phyloP scores from a whole-genome alignment of 2,113 vertebrate genomes.

The Scartelaos histophorus region DNA sequence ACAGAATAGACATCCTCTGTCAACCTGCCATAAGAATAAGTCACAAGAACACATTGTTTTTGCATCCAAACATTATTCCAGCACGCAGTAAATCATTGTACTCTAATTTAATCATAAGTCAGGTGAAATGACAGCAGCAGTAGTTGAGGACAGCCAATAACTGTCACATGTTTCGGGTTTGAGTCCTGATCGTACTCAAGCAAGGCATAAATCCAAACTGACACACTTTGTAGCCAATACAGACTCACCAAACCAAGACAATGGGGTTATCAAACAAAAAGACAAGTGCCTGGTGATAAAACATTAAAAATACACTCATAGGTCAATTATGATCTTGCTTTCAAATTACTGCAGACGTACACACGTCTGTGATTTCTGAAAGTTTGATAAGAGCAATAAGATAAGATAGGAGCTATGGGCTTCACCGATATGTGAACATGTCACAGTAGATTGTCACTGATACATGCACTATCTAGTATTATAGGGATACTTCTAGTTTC shows the following conservation, averaged over 20 bases:
- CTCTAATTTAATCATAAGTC: conserved; percentile 38
- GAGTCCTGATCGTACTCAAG: conserved; percentile 16
- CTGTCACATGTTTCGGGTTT: conserved; percentile 46
- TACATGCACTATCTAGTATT: no score
- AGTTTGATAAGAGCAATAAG: no score
- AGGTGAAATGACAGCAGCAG: conserved; percentile 21
- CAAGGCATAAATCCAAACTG: conserved; percentile 28
- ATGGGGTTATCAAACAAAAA: not conserved
- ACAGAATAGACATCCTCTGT: conserved; percentile 5
- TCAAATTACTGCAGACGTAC: not conserved
- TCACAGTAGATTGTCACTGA: no score
- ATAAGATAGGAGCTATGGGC: no score
- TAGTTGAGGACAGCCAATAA: conserved; percentile 33
- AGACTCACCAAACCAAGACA: not conserved
- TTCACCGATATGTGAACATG: no score
- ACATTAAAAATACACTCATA: no score
- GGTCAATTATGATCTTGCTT: not conserved
- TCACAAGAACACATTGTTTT: conserved; percentile 37
- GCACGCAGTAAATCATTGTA: conserved; percentile 31
- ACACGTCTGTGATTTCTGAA: no score
- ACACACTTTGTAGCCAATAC: conserved; percentile 1
- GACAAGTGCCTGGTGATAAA: no score
- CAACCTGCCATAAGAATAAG: conserved; percentile 18
- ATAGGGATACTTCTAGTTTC: no score
- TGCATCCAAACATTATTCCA: conserved; percentile 22